Evolutionary conservation across 2,888 invertebrate genomes (phyloP).

Genomic region (Thumatha senex): DNA sequence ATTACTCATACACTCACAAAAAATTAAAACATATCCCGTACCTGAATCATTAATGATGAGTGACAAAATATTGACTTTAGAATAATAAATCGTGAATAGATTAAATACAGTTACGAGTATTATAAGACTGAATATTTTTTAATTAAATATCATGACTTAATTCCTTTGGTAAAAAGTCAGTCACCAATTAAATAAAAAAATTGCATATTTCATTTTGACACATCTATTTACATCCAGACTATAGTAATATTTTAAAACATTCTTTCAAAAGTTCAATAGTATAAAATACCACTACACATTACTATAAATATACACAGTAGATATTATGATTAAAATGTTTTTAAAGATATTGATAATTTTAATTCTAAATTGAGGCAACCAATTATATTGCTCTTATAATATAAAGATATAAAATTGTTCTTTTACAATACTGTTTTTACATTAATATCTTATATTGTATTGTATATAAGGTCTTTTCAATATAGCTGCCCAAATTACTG

Average conservation of each 20-base stretch:
- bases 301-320: conserved; percentile 12
- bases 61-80: background rate
- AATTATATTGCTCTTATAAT: too few relatives aligned
- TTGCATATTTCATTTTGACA: conserved; percentile 10
- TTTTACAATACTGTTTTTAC: too few relatives aligned
- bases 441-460: too few relatives aligned
- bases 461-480: too few relatives aligned
- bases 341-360: background rate
- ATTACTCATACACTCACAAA: too few relatives aligned
- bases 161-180: conserved; percentile 7
- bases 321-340: conserved; percentile 6
- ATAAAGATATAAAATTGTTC: too few relatives aligned
- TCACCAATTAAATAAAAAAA: conserved; percentile 1
- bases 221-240: background rate
- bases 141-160: background rate
- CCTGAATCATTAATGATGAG: background rate
- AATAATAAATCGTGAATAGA: background rate
- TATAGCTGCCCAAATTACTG: too few relatives aligned
- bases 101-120: conserved; percentile 3
- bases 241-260: background rate
- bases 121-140: background rate
- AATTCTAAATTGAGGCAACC: background rate
- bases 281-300: conserved; percentile 6
- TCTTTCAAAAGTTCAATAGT: conserved; percentile 2
- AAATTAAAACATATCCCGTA: background rate